Evolutionary conservation across 2,113 vertebrate genomes (phyloP), one percentile per base, ranked within the genome.

Genomic region (Crotophaga sulcirostris): DNA sequence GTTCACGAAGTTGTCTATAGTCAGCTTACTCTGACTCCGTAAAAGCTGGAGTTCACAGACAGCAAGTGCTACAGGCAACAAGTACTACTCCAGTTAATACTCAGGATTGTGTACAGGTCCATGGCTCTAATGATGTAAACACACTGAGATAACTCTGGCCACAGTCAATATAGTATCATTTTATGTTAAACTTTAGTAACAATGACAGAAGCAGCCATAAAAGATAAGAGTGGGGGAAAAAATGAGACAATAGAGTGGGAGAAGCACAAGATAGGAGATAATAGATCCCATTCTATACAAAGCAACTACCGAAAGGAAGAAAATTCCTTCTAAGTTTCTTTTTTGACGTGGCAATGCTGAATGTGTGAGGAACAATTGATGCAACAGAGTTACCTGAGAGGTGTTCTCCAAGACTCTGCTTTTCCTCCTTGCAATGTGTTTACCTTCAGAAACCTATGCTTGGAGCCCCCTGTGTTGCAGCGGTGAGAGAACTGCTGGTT

Each of bases 1-100:
- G 98, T 95, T 93, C 34, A 7, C 60, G 12, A 56, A 74, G 36
- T 67, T 90, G 45, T 72, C 89, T 69, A 16, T 42, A 8, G 36
- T 66, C 38, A 17, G 8, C 5, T 87, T 87, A 4, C 52, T 92
- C 10, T 11, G 31, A 11, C 45, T 78, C 4, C 64, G 28, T 91
- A 34, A 70, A 45, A n/a, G 6, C 29, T 58, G 34, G 54, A 38
- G 18, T 70, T 92, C 63, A 77, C 10, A 75, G 64, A 20, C 15
- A 60, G 58, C 6, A 38, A 63, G 58, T 6, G 1, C 76, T 72
- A 42, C 29, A 44, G 13, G 31, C 28, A 70, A 9, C 13, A 40
- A 47, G 34, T 67, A 19, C 63, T 55, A 2, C 42, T 84, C 12
- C 42, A 67, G 17, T 26, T 81, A 73, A 49, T 89, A 49, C 36